Percentiles rank a stretch among this genome's conserved stretches.
These are phyloP conservation scores for Drosophila pseudoobscura DNA, from an alignment of 1,140 invertebrate genomes.

Conservation along the genomic window DNA sequence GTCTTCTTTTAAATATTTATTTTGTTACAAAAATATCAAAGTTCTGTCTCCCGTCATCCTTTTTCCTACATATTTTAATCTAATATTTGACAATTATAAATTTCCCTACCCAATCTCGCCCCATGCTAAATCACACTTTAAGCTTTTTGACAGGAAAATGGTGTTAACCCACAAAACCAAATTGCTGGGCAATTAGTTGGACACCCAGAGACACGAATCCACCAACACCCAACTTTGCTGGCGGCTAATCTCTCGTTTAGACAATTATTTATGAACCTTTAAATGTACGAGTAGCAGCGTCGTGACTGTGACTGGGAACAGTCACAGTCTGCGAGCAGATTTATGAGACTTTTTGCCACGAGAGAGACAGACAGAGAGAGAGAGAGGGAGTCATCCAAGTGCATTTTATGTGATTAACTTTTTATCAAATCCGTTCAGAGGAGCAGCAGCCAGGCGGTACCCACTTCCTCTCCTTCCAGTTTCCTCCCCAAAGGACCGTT, in stretches of 20 bases:
- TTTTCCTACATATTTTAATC: slow-evolving; percentile 33
- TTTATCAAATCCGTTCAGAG: slow-evolving; percentile 48
- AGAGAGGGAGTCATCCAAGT: slow-evolving; percentile 35
- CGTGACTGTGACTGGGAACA: neutral
- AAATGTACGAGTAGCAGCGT: neutral
- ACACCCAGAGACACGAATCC: slow-evolving; percentile 23
- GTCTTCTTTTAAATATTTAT: too few species aligned
- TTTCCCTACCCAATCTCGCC: neutral
- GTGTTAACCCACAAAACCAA: slow-evolving; percentile 43
- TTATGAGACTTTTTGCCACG: slow-evolving; percentile 15
- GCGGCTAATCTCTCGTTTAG: slow-evolving; percentile 46
- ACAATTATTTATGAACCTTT: slow-evolving; percentile 53
- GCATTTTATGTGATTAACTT: slow-evolving; percentile 54
- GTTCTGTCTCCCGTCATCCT: neutral
- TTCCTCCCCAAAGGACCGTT: slow-evolving; percentile 26
- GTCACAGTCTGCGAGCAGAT: slow-evolving; percentile 13
- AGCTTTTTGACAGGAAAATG: neutral
- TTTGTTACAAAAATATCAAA: slow-evolving; percentile 1
- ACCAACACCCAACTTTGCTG: slow-evolving; percentile 30
- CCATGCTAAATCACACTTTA: slow-evolving; percentile 2
- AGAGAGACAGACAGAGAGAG: neutral
- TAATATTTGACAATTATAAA: slow-evolving; percentile 49
- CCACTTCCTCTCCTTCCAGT: slow-evolving; percentile 11
- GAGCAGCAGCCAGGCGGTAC: slow-evolving; percentile 28
- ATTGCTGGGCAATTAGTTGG: slow-evolving; percentile 52